Percentiles rank a stretch among this genome's conserved stretches.
phyloP scores from a whole-genome alignment of 2,888 invertebrate species.

The Athalia circularis region DNA sequence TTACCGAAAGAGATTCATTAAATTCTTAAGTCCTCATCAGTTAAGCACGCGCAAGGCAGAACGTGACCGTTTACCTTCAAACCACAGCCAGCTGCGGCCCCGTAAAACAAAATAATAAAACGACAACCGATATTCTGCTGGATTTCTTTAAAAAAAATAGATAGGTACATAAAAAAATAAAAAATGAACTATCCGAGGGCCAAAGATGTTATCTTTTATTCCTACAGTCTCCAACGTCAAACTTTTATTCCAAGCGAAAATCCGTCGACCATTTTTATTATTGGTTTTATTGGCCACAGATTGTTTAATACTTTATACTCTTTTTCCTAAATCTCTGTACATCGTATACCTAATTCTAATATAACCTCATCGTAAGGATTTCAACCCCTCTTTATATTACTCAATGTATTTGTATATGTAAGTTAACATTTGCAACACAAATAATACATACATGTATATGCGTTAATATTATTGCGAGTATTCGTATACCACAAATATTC shows the following conservation, averaged over 20 bases:
- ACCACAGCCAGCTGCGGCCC: not conserved
- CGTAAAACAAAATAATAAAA: not conserved
- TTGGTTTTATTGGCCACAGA: not conserved
- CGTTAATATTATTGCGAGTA: not conserved
- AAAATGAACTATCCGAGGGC: too few species aligned
- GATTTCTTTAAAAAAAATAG: not conserved
- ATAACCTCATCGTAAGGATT: too few species aligned
- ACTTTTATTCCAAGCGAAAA: not conserved
- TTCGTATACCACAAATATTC: too few species aligned
- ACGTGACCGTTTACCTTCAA: conserved; percentile 16
- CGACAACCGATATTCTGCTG: conserved; percentile 10
- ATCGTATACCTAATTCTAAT: too few species aligned
- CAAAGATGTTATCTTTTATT: conserved; percentile 26
- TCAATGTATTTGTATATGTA: too few species aligned
- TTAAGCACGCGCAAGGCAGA: not conserved
- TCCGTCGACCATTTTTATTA: not conserved
- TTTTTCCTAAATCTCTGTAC: too few species aligned
- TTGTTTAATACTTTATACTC: too few species aligned
- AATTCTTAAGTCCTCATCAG: conserved; percentile 33
- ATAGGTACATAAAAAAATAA: not conserved
- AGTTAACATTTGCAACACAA: not conserved
- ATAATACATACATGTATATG: not conserved
- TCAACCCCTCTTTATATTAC: too few species aligned
- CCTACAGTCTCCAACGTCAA: not conserved
- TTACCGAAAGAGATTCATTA: conserved; percentile 18